Evolutionary conservation across 2,888 invertebrate species (phyloP), one percentile per base, ranked within the genome.

Genomic region (Polydrusus pterygomalis): DNA sequence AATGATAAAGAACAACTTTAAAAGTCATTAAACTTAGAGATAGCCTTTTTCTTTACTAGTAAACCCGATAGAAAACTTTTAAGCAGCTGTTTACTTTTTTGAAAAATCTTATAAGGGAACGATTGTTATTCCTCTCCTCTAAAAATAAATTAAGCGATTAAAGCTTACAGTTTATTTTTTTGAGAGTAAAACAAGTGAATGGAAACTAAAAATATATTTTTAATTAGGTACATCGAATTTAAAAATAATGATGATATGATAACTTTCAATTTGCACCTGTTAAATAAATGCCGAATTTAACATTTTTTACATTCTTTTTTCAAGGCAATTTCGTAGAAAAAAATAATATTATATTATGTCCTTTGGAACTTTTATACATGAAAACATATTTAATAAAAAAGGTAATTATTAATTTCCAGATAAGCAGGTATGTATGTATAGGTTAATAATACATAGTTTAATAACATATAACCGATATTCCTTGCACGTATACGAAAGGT

Each of bases 211-310:
- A 47, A 47, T 47, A 17, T 47, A 47, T 17, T 47, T 47, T 47
- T 47, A 47, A 47, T 47, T 47, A 34, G 34, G 9, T 34, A 47
- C 47, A 17, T 3, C 17, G 47, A 47, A 47, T 47, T 47, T 47
- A 47, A 47, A 47, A 47, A 47, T 47, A 47, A 47, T 47, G 47
- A 47, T 15, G 17, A 47, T 47, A 43, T n/a, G n/a, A 43, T 43
- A 43, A n/a, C 6, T n/a, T 11, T n/a, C 13, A n/a, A 43, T n/a
- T 43, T 6, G n/a, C 43, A 43, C 43, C n/a, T n/a, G n/a, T 6
- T 43, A 43, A 43, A 43, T 43, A 43, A 43, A n/a, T 43, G 43
- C 7, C 2, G 9, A 43, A 43, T 43, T 13, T n/a, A n/a, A 17
- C 15, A 17, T 47, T 47, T 47, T 15, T 47, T 17, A 47, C 0